These are phyloP conservation scores for Drosophila aff. DNA, from an alignment of 1,140 invertebrate species.

Conservation along the genomic window DNA sequence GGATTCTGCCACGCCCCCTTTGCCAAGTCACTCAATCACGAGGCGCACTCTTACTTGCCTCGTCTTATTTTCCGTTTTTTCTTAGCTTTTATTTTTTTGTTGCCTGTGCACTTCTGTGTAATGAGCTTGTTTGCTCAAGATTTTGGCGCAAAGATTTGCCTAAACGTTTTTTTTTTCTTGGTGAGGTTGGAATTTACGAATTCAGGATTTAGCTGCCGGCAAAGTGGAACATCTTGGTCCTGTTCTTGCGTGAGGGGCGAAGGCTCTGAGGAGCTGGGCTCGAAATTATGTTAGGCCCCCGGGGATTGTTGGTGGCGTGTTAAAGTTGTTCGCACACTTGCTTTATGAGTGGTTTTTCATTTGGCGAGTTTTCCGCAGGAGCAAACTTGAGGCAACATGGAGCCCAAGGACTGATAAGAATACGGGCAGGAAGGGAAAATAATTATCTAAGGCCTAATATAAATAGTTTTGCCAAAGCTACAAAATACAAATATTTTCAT, in stretches of 20 bases:
- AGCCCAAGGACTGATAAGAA: slow-evolving; percentile 1
- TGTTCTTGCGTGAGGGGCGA: slow-evolving; percentile 14
- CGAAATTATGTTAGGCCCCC: slow-evolving; percentile 22
- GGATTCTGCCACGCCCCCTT: slow-evolving; percentile 55
- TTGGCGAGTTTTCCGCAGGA: background rate
- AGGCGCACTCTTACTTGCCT: slow-evolving; percentile 47
- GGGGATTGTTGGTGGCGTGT: slow-evolving; percentile 23
- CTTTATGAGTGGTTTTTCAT: slow-evolving; percentile 16
- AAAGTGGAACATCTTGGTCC: slow-evolving; percentile 58
- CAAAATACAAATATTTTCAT: background rate
- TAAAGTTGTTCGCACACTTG: slow-evolving; percentile 21
- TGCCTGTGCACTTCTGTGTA: slow-evolving; percentile 27
- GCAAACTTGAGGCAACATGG: background rate
- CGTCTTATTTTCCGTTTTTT: slow-evolving; percentile 24
- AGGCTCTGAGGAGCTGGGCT: background rate
- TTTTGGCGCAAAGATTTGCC: slow-evolving; percentile 69
- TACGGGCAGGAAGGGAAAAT: background rate
- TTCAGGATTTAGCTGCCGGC: slow-evolving; percentile 16
- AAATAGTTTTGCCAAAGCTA: background rate
- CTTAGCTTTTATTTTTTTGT: slow-evolving; percentile 1
- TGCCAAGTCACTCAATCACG: slow-evolving; percentile 65
- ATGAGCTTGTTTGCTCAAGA: slow-evolving; percentile 76
- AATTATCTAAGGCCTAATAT: background rate
- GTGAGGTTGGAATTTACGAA: background rate
- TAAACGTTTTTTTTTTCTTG: slow-evolving; percentile 51